Evolutionary conservation across 2,113 vertebrate species (phyloP).

Genomic region (Oceanodroma tethys): DNA sequence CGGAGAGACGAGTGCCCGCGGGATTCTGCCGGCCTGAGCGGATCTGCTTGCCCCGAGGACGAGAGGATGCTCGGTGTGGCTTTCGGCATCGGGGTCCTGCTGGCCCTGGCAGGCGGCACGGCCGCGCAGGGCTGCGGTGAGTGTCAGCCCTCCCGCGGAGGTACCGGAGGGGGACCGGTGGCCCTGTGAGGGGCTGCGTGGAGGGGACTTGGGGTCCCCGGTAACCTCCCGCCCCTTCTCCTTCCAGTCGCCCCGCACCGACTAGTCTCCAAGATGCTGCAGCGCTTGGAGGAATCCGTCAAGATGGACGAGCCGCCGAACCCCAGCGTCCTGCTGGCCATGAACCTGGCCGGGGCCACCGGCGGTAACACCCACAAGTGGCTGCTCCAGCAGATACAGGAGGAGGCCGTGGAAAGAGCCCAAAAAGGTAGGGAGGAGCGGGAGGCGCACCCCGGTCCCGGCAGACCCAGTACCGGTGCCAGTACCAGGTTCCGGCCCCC

Average conservation of each 20-base stretch:
- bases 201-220: accelerated
- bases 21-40: not conserved
- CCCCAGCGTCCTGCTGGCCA: constrained; percentile 72
- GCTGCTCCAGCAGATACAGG: constrained; percentile 31
- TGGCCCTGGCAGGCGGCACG: not conserved
- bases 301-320: not conserved
- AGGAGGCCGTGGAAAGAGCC: not conserved
- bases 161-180: accelerated
- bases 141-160: accelerated
- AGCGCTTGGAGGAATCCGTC: constrained; percentile 15
- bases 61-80: accelerated
- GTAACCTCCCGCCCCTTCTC: not conserved
- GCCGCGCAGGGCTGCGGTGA: not conserved
- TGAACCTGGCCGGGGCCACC: constrained; percentile 47
- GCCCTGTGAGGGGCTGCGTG: accelerated
- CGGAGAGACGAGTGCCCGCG: accelerated
- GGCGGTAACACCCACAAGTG: not conserved
- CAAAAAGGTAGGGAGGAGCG: not conserved
- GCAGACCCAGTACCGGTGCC: no score
- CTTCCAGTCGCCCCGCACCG: not conserved
- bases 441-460: not conserved
- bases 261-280: not conserved
- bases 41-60: not conserved
- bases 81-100: not conserved
- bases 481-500: no score